These are phyloP conservation scores for Perccottus glenii DNA, from an alignment of 2,113 vertebrate species.

Conservation along the genomic window DNA sequence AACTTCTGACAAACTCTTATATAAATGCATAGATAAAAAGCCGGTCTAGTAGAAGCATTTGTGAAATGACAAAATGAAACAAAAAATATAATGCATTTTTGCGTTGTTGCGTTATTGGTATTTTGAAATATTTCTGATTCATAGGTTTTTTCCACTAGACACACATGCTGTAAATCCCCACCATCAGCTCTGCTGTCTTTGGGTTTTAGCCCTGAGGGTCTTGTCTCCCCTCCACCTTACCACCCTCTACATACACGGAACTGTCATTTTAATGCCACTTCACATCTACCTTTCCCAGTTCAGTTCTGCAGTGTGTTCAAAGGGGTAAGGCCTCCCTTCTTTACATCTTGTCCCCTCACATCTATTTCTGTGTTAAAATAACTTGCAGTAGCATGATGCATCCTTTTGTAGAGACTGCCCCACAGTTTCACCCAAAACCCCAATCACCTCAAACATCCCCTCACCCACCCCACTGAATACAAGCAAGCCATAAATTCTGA, in stretches of 20 bases:
- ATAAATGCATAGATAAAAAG: background rate
- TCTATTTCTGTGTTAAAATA: slow-evolving; percentile 39
- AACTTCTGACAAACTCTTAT: slow-evolving; percentile 21
- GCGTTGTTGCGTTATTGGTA: slow-evolving; percentile 2
- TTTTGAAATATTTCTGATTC: slow-evolving; percentile 6
- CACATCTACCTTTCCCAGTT: slow-evolving; percentile 50
- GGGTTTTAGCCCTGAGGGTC: slow-evolving; percentile 16
- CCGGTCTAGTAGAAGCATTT: no score
- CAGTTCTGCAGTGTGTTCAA: slow-evolving; percentile 21
- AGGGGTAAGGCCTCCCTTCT: slow-evolving; percentile 37
- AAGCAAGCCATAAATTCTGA: slow-evolving; percentile 66
- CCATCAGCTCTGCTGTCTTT: slow-evolving; percentile 21
- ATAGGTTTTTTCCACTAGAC: slow-evolving; percentile 18
- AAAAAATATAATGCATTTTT: slow-evolving; percentile 9
- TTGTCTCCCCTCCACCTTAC: slow-evolving; percentile 26
- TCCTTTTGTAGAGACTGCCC: slow-evolving; percentile 2
- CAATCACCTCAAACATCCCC: background rate
- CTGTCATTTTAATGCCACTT: slow-evolving; percentile 50
- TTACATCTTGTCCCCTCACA: slow-evolving; percentile 24
- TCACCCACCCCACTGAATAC: slow-evolving; percentile 31
- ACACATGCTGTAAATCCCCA: slow-evolving; percentile 28
- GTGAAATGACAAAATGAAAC: background rate
- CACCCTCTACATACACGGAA: slow-evolving; percentile 33
- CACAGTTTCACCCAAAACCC: slow-evolving; percentile 2
- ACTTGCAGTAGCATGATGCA: slow-evolving; percentile 14